Evolutionary conservation across 2,113 vertebrate species (phyloP).

Genomic region (Chauna torquata): DNA sequence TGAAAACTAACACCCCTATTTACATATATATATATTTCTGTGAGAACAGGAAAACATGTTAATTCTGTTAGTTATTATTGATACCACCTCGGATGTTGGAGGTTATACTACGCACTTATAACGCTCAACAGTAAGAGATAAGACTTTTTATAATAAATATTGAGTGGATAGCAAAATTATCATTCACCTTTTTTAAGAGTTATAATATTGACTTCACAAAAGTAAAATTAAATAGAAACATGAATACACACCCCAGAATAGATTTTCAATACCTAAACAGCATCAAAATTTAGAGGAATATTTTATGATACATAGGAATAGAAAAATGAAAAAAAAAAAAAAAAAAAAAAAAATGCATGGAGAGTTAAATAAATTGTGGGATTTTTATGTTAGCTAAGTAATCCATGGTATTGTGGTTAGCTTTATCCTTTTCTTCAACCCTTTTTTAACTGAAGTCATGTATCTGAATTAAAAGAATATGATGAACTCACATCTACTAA

Average conservation of each 20-base stretch:
- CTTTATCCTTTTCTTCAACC: not conserved
- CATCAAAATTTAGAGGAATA: not conserved
- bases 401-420: not conserved
- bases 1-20: not conserved
- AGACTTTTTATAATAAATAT: not conserved
- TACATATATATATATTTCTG: not conserved
- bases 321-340: not conserved
- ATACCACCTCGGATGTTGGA: not conserved
- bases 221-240: not conserved
- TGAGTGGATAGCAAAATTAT: not conserved
- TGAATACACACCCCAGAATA: not conserved
- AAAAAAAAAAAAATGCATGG: not conserved
- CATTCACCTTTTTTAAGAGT: not conserved
- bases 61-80: not conserved
- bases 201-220: not conserved
- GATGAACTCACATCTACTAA: not conserved
- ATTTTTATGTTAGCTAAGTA: not conserved
- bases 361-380: not conserved
- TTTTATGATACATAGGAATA: not conserved
- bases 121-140: not conserved
- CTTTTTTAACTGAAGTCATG: not conserved
- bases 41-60: not conserved
- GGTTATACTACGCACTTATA: not conserved
- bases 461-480: not conserved
- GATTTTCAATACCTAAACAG: not conserved